Evolutionary conservation across 2,888 invertebrate species (phyloP).

Genomic region (Campopleginae sp.): DNA sequence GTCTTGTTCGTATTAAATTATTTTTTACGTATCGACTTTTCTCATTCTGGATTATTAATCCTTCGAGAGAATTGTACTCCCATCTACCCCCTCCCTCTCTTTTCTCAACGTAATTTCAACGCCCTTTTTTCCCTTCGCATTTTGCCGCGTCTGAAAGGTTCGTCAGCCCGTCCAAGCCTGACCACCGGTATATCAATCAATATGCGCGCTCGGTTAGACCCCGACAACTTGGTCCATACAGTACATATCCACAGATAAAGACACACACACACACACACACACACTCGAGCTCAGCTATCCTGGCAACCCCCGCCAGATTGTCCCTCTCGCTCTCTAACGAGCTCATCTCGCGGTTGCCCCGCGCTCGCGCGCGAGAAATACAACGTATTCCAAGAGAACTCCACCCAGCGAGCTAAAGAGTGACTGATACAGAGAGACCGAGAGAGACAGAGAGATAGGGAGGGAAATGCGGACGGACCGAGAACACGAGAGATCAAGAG

Average conservation of each 20-base stretch:
- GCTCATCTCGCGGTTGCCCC: slow-evolving; percentile 76
- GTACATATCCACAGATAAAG: background rate
- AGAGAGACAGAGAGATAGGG: slow-evolving; percentile 27
- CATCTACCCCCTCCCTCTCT: background rate
- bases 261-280: too few relatives aligned
- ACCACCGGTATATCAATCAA: slow-evolving; percentile 82
- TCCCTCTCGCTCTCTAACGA: slow-evolving; percentile 76
- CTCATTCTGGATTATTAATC: slow-evolving; percentile 22
- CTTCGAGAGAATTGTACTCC: background rate
- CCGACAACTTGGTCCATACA: slow-evolving; percentile 53
- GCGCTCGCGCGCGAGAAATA: slow-evolving; percentile 34
- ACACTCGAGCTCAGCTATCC: slow-evolving; percentile 3
- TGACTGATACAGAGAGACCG: slow-evolving; percentile 29
- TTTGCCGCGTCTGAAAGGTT: slow-evolving; percentile 68
- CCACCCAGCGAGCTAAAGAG: slow-evolving; percentile 38
- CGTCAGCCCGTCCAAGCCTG: slow-evolving; percentile 77
- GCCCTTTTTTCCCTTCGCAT: slow-evolving; percentile 70
- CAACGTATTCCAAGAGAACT: slow-evolving; percentile 28
- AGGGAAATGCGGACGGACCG: slow-evolving; percentile 62
- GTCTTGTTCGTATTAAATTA: background rate
- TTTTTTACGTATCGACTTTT: slow-evolving; percentile 10
- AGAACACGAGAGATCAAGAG: slow-evolving; percentile 47
- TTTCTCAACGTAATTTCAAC: slow-evolving; percentile 60
- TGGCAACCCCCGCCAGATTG: slow-evolving; percentile 61
- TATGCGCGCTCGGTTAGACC: slow-evolving; percentile 75